phyloP scores from a whole-genome alignment of 2,113 vertebrate genomes.

The Oreotragus oreotragus region DNA sequence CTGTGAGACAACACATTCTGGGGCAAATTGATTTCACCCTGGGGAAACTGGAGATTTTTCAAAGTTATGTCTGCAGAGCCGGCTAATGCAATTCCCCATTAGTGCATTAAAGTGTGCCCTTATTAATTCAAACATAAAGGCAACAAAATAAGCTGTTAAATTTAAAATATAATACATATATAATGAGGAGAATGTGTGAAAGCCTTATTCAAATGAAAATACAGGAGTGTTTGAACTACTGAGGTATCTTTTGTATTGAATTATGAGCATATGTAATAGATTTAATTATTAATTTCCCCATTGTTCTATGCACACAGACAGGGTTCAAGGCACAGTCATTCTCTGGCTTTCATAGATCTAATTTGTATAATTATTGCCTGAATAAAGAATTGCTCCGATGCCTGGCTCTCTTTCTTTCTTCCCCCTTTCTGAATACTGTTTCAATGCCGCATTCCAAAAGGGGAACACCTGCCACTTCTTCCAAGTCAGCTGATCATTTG shows the following conservation, averaged over 20 bases:
- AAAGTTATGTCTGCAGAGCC: conserved; percentile 78
- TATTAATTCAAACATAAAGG: conserved; percentile 86
- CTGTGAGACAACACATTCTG: conserved; percentile 79
- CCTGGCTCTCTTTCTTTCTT: conserved; percentile 70
- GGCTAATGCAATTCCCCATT: conserved; percentile 81
- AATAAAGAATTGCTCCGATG: conserved; percentile 87
- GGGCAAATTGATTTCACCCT: conserved; percentile 83
- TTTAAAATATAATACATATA: conserved; percentile 87
- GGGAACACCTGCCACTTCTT: conserved; percentile 85
- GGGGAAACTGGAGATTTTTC: conserved; percentile 76
- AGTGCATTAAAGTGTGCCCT: conserved; percentile 83
- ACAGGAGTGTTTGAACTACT: conserved; percentile 82
- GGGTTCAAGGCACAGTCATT: conserved; percentile 92
- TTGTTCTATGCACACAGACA: conserved; percentile 86
- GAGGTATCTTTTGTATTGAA: conserved; percentile 90
- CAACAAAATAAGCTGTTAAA: conserved; percentile 87
- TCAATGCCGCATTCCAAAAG: conserved; percentile 82
- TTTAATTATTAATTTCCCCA: conserved; percentile 97
- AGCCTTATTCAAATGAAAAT: conserved; percentile 91
- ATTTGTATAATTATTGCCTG: conserved; percentile 97
- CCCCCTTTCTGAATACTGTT: conserved; percentile 74
- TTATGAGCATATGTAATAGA: conserved; percentile 97
- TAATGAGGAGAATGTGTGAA: conserved; percentile 84
- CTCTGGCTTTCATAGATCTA: conserved; percentile 95
- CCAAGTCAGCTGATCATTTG: conserved; percentile 83